These are phyloP conservation scores for Erynnis tages DNA, from an alignment of 2,888 invertebrate species.

Conservation along the genomic window DNA sequence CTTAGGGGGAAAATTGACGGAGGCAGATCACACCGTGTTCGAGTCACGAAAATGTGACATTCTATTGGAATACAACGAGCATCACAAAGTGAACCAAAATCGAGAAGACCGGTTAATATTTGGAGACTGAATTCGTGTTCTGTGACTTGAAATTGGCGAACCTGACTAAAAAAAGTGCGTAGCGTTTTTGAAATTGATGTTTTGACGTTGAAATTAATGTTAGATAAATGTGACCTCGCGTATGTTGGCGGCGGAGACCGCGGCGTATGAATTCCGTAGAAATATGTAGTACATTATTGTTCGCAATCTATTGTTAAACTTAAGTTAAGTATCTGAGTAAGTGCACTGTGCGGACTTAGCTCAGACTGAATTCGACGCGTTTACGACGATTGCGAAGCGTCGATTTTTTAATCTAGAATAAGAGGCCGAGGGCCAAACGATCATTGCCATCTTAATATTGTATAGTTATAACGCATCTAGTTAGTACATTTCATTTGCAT, in stretches of 20 bases:
- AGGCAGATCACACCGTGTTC: background rate
- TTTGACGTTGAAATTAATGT: constrained; percentile 44
- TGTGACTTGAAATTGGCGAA: constrained; percentile 45
- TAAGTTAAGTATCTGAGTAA: constrained; percentile 10
- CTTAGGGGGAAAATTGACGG: background rate
- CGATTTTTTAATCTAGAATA: constrained; percentile 7
- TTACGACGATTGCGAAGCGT: background rate
- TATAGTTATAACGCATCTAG: constrained; percentile 31
- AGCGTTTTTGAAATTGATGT: constrained; percentile 29
- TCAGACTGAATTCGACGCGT: constrained; percentile 24
- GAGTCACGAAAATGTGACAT: constrained; percentile 32
- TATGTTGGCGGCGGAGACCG: constrained; percentile 28
- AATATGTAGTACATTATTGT: constrained; percentile 11
- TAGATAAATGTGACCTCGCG: constrained; percentile 51
- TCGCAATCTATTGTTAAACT: constrained; percentile 1
- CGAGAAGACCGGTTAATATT: constrained; percentile 38
- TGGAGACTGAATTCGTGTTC: constrained; percentile 44
- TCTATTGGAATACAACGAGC: constrained; percentile 35
- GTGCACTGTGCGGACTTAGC: constrained; percentile 6
- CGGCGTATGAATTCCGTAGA: constrained; percentile 22
- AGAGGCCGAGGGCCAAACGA: constrained; percentile 28
- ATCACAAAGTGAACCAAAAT: constrained; percentile 40
- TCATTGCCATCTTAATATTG: constrained; percentile 36
- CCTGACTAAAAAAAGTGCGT: constrained; percentile 42
- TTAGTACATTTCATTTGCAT: constrained; percentile 32